Percentiles rank a stretch among this genome's conserved stretches.
These are phyloP conservation scores for Barnardius zonarius DNA, from an alignment of 2,113 vertebrate genomes.

Conservation along the genomic window DNA sequence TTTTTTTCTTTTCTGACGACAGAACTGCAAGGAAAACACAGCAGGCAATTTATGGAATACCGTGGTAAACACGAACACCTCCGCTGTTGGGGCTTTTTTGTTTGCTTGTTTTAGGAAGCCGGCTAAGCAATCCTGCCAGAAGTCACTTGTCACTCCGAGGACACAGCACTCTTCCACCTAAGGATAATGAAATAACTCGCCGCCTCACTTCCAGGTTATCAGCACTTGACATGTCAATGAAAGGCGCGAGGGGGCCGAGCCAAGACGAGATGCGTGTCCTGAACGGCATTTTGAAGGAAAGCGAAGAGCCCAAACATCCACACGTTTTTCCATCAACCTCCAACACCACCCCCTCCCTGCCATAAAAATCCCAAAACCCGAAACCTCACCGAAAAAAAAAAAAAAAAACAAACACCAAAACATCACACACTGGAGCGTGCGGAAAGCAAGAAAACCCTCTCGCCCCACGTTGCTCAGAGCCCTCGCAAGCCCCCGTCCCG, in stretches of 20 bases:
- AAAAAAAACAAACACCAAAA: not conserved
- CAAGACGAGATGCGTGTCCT: not conserved
- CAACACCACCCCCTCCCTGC: not conserved
- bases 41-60: not conserved
- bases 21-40: not conserved
- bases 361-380: not conserved
- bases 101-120: not conserved
- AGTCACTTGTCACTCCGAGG: constrained; percentile 32
- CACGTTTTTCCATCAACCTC: not conserved
- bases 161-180: constrained; percentile 3
- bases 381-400: not conserved
- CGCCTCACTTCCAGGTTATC: constrained; percentile 42
- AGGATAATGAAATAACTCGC: constrained; percentile 58
- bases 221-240: constrained; percentile 39
- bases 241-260: constrained; percentile 38
- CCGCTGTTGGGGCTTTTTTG: not conserved
- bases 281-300: constrained; percentile 33
- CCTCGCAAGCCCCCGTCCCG: not conserved
- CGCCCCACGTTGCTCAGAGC: not conserved
- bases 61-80: not conserved
- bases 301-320: not conserved
- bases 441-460: not conserved
- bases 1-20: not conserved
- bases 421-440: not conserved
- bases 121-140: not conserved